Evolutionary conservation across 1,140 invertebrate genomes (phyloP).

Genomic region (Eumeta japonica): DNA sequence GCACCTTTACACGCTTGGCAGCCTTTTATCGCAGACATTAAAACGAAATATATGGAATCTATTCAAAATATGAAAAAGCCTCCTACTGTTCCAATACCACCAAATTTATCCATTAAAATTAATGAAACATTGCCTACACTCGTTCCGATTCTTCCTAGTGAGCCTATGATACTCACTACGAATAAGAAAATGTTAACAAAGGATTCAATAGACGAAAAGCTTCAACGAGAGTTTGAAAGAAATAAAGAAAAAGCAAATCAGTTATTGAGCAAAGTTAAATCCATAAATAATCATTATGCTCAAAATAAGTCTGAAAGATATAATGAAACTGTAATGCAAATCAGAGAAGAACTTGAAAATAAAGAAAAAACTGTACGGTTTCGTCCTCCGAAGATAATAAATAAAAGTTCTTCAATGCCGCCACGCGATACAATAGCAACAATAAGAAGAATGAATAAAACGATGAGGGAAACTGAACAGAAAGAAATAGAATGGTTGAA

Average conservation of each 20-base stretch:
- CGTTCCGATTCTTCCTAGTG: slow-evolving; percentile 9
- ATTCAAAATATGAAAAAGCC: slow-evolving; percentile 38
- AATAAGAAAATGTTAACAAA: slow-evolving; percentile 40
- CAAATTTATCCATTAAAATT: slow-evolving; percentile 20
- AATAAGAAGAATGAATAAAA: slow-evolving; percentile 50
- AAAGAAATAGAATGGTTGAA: slow-evolving; percentile 56
- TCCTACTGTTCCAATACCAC: slow-evolving; percentile 36
- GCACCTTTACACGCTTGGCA: slow-evolving; percentile 43
- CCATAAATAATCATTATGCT: slow-evolving; percentile 27
- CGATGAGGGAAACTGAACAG: slow-evolving; percentile 46
- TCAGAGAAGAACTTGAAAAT: slow-evolving; percentile 25
- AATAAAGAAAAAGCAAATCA: slow-evolving; percentile 48
- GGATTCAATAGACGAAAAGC: slow-evolving; percentile 33
- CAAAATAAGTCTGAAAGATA: slow-evolving; percentile 30
- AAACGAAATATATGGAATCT: slow-evolving; percentile 36
- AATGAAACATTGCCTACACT: slow-evolving; percentile 4
- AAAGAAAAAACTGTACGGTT: too few relatives aligned
- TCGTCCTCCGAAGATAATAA: slow-evolving; percentile 10
- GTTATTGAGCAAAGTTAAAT: slow-evolving; percentile 42
- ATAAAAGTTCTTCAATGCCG: slow-evolving; percentile 1
- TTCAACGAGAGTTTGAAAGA: slow-evolving; percentile 33
- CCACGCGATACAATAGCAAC: slow-evolving; percentile 41
- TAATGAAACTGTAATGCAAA: slow-evolving; percentile 21
- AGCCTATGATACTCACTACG: slow-evolving; percentile 26
- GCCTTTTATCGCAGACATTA: slow-evolving; percentile 43